These are phyloP conservation scores for Linepithema humile DNA, from an alignment of 1,140 invertebrate genomes.

Conservation along the genomic window DNA sequence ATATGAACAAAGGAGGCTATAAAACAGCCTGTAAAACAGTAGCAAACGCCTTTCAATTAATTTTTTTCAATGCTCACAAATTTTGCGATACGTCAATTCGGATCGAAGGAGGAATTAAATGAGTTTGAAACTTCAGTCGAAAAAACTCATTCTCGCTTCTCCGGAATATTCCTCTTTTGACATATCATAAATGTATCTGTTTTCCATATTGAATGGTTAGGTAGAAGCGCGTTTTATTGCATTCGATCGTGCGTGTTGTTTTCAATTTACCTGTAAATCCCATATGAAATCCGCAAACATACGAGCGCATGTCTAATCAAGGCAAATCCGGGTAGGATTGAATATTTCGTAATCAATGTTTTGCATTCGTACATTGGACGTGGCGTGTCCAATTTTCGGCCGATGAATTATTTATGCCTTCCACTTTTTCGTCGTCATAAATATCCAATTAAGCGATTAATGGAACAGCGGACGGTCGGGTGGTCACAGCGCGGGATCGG, in stretches of 20 bases:
- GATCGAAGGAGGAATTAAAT: not conserved
- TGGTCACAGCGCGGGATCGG: not conserved
- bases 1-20: not conserved
- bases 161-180: not conserved
- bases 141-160: not conserved
- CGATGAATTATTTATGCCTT: slow-evolving; percentile 50
- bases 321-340: slow-evolving; percentile 22
- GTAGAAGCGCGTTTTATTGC: not conserved
- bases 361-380: slow-evolving; percentile 21
- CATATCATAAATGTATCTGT: not conserved
- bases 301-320: slow-evolving; percentile 33
- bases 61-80: not conserved
- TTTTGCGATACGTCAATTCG: slow-evolving; percentile 16
- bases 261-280: not conserved
- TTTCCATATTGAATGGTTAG: not conserved
- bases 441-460: slow-evolving; percentile 54
- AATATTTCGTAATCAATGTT: slow-evolving; percentile 43
- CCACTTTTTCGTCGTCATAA: slow-evolving; percentile 47
- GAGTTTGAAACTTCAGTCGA: slow-evolving; percentile 10
- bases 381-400: slow-evolving; percentile 40
- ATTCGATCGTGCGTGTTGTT: slow-evolving; percentile 11
- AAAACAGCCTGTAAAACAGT: too few species aligned
- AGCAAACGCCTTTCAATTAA: not conserved
- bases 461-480: slow-evolving; percentile 31
- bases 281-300: not conserved